Base-by-base conservation (phyloP, 1,140 invertebrate species). In the Nephila pilipes region DNA sequence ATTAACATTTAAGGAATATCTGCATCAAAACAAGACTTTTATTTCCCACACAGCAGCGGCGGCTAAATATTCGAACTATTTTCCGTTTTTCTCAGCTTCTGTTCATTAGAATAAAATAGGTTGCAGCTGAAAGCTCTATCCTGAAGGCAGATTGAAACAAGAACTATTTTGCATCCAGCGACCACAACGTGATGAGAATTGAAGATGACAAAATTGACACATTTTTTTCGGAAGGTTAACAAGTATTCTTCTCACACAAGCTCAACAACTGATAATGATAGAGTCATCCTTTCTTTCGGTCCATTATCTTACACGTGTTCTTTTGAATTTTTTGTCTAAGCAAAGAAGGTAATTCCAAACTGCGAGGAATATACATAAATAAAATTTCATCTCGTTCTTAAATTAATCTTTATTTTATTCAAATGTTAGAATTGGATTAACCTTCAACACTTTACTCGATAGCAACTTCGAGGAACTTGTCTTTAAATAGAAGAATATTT, bases 161-260 rank as follows among this genome's bases (percentile, higher is more conserved):
- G 69, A 36, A 75, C 69, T 75, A 75, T 75, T 75, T 75, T 75
- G 69, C 69, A 75, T 75, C 69, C 69, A 18, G 69, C 32, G 36
- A 75, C 29, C 2, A 29, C 69, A 75, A 75, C 69, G 69, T 75
- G 69, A 75, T 16, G 32, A 8, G 69, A 75, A 75, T 75, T 75
- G 32, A 5, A 75, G 29, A 75, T 75, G 69, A 75, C 32, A 75
- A 75, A 75, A 2, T 32, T 75, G 69, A 75, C 69, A 75, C 29
- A 75, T 75, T 75, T 75, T 75, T 69, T 32, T 75, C 32, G 25
- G 18, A 6, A 16, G 32, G 2, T 32, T 20, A 75, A 75, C 25
- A 32, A 32, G 32, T 75, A 75, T 75, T 75, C 32, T 36, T 5
- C 16, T 32, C 69, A 75, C 69, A 75, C 18, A 25, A 14, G 2